Conservation (phyloP, 2,113 vertebrate genomes). For the Rostratula benghalensis region DNA sequence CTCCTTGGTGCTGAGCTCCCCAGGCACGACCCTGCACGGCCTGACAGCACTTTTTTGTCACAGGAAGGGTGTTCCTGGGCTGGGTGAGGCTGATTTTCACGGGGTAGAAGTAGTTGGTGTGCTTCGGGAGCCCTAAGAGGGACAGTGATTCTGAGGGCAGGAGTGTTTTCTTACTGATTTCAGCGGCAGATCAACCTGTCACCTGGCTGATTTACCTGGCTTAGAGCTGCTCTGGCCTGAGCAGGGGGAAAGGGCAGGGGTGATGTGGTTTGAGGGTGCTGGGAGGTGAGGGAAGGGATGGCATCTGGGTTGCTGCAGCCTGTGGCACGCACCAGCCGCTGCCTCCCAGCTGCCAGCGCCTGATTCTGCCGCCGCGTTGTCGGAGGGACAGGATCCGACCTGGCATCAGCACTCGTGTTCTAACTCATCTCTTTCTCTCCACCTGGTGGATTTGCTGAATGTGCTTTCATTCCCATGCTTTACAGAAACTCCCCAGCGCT, state of each 20-base stretch:
- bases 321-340: fast-evolving
- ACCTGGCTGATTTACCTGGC: fast-evolving
- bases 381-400: not conserved
- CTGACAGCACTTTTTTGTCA: not conserved
- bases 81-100: not conserved
- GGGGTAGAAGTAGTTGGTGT: not conserved
- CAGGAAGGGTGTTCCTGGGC: not conserved
- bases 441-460: slow-evolving; percentile 6
- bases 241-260: not conserved
- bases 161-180: not conserved
- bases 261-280: not conserved
- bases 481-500: not conserved
- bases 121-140: not conserved
- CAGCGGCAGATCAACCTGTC: not conserved
- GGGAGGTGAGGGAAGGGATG: not conserved
- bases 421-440: not conserved
- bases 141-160: not conserved
- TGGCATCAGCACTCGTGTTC: fast-evolving
- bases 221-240: not conserved
- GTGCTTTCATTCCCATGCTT: not conserved
- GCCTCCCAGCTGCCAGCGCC: not conserved
- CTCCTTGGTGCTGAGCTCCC: not conserved
- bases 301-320: not conserved
- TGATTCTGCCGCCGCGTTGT: not conserved
- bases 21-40: fast-evolving